These are phyloP conservation scores for Drosophila tsacasi DNA, from an alignment of 1,140 invertebrate genomes.

Conservation along the genomic window DNA sequence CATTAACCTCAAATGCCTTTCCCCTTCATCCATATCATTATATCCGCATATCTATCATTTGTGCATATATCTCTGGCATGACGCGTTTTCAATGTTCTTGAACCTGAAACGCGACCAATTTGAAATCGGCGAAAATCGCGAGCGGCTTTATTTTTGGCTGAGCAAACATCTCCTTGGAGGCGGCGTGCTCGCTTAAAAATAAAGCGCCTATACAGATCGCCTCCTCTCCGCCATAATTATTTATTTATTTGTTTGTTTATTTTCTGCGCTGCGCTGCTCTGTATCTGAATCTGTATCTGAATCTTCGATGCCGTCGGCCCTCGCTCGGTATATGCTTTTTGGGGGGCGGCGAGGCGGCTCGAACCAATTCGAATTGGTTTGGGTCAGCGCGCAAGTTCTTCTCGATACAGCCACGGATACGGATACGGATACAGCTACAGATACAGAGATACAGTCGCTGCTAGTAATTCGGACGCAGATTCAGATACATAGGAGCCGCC, in stretches of 20 bases:
- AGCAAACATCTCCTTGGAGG: constrained; percentile 37
- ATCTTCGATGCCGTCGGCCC: constrained; percentile 13
- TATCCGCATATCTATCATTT: not conserved
- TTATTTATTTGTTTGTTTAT: constrained; percentile 47
- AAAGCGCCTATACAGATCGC: constrained; percentile 13
- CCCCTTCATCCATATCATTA: no score
- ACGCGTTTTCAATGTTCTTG: constrained; percentile 25
- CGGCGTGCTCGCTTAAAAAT: constrained; percentile 22
- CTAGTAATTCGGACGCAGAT: not conserved
- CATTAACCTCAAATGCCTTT: not conserved
- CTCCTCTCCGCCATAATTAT: constrained; percentile 27
- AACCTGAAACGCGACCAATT: constrained; percentile 35
- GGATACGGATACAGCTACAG: constrained; percentile 3
- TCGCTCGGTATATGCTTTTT: constrained; percentile 12
- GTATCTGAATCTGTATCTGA: not conserved
- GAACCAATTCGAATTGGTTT: constrained; percentile 61
- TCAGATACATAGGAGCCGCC: not conserved
- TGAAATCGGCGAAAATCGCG: constrained; percentile 10
- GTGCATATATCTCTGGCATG: not conserved
- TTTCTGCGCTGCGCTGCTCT: constrained; percentile 4
- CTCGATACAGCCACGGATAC: constrained; percentile 4
- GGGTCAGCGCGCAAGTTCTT: constrained; percentile 33
- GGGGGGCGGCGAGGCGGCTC: constrained; percentile 26
- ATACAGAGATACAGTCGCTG: no score
- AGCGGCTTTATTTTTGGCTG: constrained; percentile 25